Evolutionary conservation across 2,888 invertebrate genomes (phyloP).

Genomic region (Mylabris sibirica): DNA sequence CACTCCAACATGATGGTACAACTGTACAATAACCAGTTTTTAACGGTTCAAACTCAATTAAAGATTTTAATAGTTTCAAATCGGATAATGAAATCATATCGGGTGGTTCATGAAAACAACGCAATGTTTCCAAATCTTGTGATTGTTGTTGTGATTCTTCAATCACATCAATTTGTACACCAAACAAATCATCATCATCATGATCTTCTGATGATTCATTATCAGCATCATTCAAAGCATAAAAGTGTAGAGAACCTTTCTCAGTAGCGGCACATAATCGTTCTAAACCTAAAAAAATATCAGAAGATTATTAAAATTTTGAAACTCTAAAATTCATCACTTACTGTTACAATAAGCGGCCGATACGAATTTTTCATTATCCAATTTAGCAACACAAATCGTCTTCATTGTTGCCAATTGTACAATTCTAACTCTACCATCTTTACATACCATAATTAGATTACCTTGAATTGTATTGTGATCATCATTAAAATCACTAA

Average conservation of each 20-base stretch:
- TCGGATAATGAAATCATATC: conserved; percentile 50
- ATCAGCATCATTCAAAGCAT: conserved; percentile 76
- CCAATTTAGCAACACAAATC: conserved; percentile 72
- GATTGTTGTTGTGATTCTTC: neutral
- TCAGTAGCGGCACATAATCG: conserved; percentile 84
- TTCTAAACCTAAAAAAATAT: conserved; percentile 70
- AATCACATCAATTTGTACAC: conserved; percentile 29
- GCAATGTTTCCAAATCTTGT: conserved; percentile 42
- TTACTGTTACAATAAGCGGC: conserved; percentile 85
- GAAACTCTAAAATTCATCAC: conserved; percentile 43
- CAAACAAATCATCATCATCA: conserved; percentile 71
- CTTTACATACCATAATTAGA: conserved; percentile 76
- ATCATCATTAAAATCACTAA: conserved; percentile 37
- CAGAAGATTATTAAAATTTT: conserved; percentile 14
- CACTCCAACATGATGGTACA: conserved; percentile 93
- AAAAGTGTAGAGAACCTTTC: conserved; percentile 83
- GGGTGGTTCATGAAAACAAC: conserved; percentile 55
- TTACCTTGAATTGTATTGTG: conserved; percentile 62
- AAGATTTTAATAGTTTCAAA: conserved; percentile 70
- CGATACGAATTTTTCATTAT: conserved; percentile 78
- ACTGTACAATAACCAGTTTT: conserved; percentile 81
- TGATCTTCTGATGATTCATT: conserved; percentile 76
- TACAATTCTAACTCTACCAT: conserved; percentile 78
- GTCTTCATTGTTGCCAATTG: conserved; percentile 75
- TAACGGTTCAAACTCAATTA: conserved; percentile 79